A percentile compares a stretch with the other conserved stretches of the same genome.
phyloP scores from a whole-genome alignment of 1,140 invertebrate genomes.

The Drosophila mojavensis region DNA sequence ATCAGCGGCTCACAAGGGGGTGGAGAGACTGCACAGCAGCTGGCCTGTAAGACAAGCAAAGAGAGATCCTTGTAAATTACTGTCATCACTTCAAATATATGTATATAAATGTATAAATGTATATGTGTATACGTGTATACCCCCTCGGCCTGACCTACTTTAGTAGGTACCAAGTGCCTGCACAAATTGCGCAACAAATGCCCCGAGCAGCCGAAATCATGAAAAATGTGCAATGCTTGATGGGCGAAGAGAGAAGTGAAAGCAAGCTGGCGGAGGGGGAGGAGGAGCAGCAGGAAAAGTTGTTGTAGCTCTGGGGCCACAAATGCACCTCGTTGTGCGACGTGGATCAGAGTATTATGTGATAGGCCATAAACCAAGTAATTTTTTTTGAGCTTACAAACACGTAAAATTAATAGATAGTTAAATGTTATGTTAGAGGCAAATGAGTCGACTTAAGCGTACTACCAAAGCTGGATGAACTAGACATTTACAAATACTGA shows the following conservation, averaged over 20 bases:
- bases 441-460: background rate
- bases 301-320: too few species aligned
- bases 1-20: constrained; percentile 24
- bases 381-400: constrained; percentile 21
- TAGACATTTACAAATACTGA: too few species aligned
- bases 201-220: constrained; percentile 37
- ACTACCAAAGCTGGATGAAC: too few species aligned
- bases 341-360: background rate
- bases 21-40: background rate
- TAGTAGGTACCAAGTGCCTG: constrained; percentile 25
- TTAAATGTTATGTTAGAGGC: constrained; percentile 3
- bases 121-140: background rate
- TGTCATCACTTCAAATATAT: constrained; percentile 33
- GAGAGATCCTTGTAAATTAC: constrained; percentile 43
- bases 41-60: constrained; percentile 18
- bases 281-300: too few species aligned
- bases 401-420: constrained; percentile 16
- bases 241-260: background rate
- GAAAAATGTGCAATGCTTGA: constrained; percentile 39
- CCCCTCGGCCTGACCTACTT: constrained; percentile 42
- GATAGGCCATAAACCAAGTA: constrained; percentile 20
- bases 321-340: constrained; percentile 9
- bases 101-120: background rate
- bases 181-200: constrained; percentile 62
- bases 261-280: too few species aligned